Base-by-base conservation (phyloP, 2,888 invertebrate species). In the Diplolepis rosae region DNA sequence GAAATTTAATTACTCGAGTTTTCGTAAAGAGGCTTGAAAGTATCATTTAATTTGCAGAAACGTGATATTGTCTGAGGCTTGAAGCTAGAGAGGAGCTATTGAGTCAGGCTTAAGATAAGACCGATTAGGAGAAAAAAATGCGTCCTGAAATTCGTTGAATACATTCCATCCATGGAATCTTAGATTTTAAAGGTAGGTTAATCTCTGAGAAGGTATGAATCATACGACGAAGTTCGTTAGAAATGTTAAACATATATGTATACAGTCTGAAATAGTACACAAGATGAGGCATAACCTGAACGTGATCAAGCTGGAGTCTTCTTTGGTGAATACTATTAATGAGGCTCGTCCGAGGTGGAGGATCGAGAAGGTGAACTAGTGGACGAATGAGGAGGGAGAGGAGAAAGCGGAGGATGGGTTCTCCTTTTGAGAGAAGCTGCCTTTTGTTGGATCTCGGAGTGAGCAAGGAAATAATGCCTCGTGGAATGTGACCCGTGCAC, bases 401-500 rank as follows among this genome's bases (percentile, higher is more conserved):
- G 45, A 61, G 69, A 70, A 72, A 69, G 74, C 74, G 71, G 69
- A 66, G 75, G 71, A 74, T 72, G 72, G 70, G 78, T 74, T 77
- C 79, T 78, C 78, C 82, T 84, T 85, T 82, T 79, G 82, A 82
- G 78, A 79, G 79, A 76, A 82, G 81, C 75, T 82, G 80, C 79
- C 87, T 86, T 87, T 87, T 87, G 88, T 87, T 86, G 84, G 80
- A 75, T 70, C 77, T 70, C 78, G 77, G 77, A 82, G 81, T 77
- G 82, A 82, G 83, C 81, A 78, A 83, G 85, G 85, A 86, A 87
- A 88, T 86, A 88, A 88, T 88, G 83, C 87, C 72, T 75, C 56
- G 24, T 81, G 88, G 88, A 88, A 88, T 88, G 88, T 88, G 87
- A 87, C 87, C 87, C 85, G 82, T 85, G 85, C 86, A 84, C 85